phyloP scores from a whole-genome alignment of 1,140 invertebrate species.

The Pseudomyrmex cubaensis region DNA sequence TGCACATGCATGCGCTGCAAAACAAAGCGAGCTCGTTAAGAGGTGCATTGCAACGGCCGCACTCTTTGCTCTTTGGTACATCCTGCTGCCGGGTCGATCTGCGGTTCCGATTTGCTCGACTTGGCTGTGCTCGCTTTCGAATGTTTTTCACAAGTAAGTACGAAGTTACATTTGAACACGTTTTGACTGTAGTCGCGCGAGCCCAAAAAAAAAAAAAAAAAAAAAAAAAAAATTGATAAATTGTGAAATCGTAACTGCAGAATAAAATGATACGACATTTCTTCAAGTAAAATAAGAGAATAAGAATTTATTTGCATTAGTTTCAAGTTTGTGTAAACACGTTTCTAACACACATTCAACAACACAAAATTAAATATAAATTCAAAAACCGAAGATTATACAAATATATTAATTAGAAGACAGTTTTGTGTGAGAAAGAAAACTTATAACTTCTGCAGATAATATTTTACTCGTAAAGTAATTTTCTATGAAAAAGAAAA shows the following conservation, averaged over 20 bases:
- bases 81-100: conserved; percentile 78
- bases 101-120: conserved; percentile 48
- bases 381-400: too few relatives aligned
- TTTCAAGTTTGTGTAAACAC: too few relatives aligned
- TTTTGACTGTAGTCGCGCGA: conserved; percentile 70
- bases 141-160: conserved; percentile 71
- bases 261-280: conserved; percentile 56
- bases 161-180: conserved; percentile 76
- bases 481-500: too few relatives aligned
- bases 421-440: too few relatives aligned
- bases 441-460: too few relatives aligned
- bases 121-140: conserved; percentile 60
- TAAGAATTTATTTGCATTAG: too few relatives aligned
- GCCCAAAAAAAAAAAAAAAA: too few relatives aligned
- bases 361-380: too few relatives aligned
- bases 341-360: too few relatives aligned
- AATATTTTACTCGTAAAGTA: too few relatives aligned
- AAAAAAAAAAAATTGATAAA: too few relatives aligned
- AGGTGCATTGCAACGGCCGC: conserved; percentile 83
- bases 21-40: conserved; percentile 86
- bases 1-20: conserved; percentile 80
- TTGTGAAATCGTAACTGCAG: conserved; percentile 45
- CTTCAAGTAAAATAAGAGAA: not conserved
- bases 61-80: conserved; percentile 81
- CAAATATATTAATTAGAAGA: too few relatives aligned